Conservation (phyloP, 2,113 vertebrate species). For the Stomatorhinus ivindoensis region DNA sequence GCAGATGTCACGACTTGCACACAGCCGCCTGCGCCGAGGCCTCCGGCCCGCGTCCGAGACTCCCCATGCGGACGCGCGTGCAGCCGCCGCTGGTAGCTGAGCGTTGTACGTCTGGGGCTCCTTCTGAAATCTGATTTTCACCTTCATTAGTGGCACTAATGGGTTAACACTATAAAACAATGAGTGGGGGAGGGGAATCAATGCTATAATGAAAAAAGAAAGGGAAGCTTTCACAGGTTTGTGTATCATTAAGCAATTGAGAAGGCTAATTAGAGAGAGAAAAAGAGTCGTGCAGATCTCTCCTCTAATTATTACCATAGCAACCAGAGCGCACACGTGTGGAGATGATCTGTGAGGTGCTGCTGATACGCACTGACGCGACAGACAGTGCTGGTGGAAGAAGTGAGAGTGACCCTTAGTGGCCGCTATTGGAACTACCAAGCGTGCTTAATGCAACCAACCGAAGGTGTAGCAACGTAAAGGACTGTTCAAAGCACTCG, state of each 20-base stretch:
- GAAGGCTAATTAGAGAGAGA: slow-evolving; percentile 59
- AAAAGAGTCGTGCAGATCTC: slow-evolving; percentile 51
- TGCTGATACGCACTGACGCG: slow-evolving; percentile 33
- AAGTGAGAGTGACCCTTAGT: slow-evolving; percentile 57
- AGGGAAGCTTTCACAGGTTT: slow-evolving; percentile 67
- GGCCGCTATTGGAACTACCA: slow-evolving; percentile 19
- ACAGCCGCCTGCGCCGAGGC: neutral
- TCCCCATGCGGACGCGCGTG: neutral
- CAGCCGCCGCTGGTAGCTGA: neutral
- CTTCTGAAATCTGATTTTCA: slow-evolving; percentile 36
- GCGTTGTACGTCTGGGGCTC: neutral
- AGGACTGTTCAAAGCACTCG: neutral
- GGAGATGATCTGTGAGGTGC: slow-evolving; percentile 47
- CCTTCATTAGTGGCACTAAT: slow-evolving; percentile 56
- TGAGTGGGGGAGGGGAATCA: slow-evolving; percentile 54
- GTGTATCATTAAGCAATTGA: slow-evolving; percentile 74
- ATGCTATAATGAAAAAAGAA: slow-evolving; percentile 62
- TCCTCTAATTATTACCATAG: slow-evolving; percentile 69
- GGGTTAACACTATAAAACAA: slow-evolving; percentile 64
- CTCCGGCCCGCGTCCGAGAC: neutral
- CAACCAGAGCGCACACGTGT: slow-evolving; percentile 54
- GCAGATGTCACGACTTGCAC: neutral
- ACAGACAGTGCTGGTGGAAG: slow-evolving; percentile 18
- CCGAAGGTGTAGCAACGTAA: neutral
- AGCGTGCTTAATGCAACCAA: neutral